Base-by-base conservation (phyloP, 2,113 vertebrate genomes). In the Cromileptes altivelis region DNA sequence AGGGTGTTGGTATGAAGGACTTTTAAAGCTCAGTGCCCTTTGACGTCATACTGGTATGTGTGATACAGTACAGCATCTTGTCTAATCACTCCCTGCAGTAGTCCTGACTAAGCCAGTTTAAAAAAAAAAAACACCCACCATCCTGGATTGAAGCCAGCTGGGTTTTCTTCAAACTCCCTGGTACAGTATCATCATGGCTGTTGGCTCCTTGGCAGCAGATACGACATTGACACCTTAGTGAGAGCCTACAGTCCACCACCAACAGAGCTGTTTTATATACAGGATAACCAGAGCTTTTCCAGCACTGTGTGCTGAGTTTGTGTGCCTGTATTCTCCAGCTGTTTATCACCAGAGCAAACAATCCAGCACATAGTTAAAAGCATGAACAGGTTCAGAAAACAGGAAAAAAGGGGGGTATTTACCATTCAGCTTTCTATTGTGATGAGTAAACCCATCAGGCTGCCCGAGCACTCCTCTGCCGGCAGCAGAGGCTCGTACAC, bases 41-140 rank as follows among this genome's bases (percentile, higher is more conserved):
- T 74, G 78, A 82, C 85, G 73, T 86, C 75, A 86, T 21, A 47
- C 37, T n/a, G 63, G 63, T 82, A 74, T 76, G 45, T 83, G 80
- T 67, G 89, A 88, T 88, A 65, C 85, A 84, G 87, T 88, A 89
- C 81, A 70, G 68, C 82, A 89, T 87, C 76, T 84, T 60, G 63
- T 92, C 86, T 85, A 87, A 92, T 92, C 85, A 75, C 71, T 86
- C 74, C 62, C 85, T 75, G 85, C 88, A 75, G 84, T 74, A 83
- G 73, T 60, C 52, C 89, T 91, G 91, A 93, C 90, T 91, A 88
- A 93, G 87, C 84, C 82, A 21, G 70, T 89, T 86, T 91, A 60
- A 30, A 18, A 33, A 37, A 37, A 37, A 23, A 17, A 64, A 88
- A 89, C 89, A 89, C 81, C 89, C 88, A 88, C 89, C 85, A 81